Conservation (phyloP, 2,888 invertebrate genomes). For the Punctoribates punctum region DNA sequence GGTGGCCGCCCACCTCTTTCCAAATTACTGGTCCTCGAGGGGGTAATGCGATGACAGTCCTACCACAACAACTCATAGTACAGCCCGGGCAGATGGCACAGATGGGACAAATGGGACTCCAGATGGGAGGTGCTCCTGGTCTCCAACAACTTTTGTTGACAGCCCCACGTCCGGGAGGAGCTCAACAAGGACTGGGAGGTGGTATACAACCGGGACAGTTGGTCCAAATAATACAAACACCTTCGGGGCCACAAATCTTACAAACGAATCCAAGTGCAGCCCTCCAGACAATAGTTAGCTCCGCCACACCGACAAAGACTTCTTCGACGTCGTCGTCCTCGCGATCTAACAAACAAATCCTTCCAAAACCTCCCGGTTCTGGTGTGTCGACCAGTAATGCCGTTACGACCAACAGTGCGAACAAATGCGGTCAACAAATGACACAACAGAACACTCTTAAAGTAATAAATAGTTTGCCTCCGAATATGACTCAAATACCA, state of each 20-base stretch:
- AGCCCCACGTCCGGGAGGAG: neutral
- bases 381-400: constrained; percentile 35
- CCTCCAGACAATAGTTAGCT: constrained; percentile 2
- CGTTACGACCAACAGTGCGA: constrained; percentile 30
- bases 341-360: constrained; percentile 59
- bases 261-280: constrained; percentile 15
- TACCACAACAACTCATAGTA: constrained; percentile 42
- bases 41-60: constrained; percentile 23
- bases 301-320: constrained; percentile 21
- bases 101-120: too few species aligned
- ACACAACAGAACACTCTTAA: constrained; percentile 45
- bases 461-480: constrained; percentile 37
- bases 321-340: constrained; percentile 45
- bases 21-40: constrained; percentile 31
- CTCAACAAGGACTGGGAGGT: neutral
- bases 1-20: constrained; percentile 6
- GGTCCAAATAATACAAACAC: constrained; percentile 47
- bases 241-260: constrained; percentile 42
- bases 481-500: constrained; percentile 7
- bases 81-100: constrained; percentile 6
- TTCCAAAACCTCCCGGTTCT: constrained; percentile 50
- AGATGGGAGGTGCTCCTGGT: neutral
- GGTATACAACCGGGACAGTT: constrained; percentile 44
- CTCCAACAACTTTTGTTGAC: constrained; percentile 37
- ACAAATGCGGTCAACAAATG: constrained; percentile 29